Percentiles rank a stretch among this genome's conserved stretches.
phyloP scores from a whole-genome alignment of 2,888 invertebrate genomes.

The Atherix ibis region DNA sequence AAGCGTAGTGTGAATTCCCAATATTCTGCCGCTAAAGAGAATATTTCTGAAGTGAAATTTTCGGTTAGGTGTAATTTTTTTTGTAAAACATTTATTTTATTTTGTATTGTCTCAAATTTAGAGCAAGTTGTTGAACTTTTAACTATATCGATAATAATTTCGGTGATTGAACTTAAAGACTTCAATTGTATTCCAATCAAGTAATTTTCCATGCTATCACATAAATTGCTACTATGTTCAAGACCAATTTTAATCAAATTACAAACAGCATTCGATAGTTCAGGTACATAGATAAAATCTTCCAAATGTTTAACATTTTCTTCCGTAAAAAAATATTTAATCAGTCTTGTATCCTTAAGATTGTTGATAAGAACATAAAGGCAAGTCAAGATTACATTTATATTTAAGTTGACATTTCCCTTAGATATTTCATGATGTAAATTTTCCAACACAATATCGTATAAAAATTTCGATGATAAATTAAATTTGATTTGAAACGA shows the following conservation, averaged over 20 bases:
- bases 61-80: too few relatives aligned
- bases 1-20: slow-evolving; percentile 30
- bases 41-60: slow-evolving; percentile 21
- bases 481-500: slow-evolving; percentile 23
- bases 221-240: slow-evolving; percentile 25
- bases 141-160: too few relatives aligned
- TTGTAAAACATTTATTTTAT: too few relatives aligned
- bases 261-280: slow-evolving; percentile 24
- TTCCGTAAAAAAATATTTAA: slow-evolving; percentile 27
- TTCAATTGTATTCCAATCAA: too few relatives aligned
- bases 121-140: too few relatives aligned
- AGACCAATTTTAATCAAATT: slow-evolving; percentile 30
- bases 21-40: slow-evolving; percentile 24
- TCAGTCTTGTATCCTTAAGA: slow-evolving; percentile 25
- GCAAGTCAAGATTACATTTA: slow-evolving; percentile 20
- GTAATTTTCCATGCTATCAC: too few relatives aligned
- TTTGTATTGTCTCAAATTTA: too few relatives aligned
- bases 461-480: slow-evolving; percentile 23
- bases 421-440: slow-evolving; percentile 22
- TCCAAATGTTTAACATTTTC: slow-evolving; percentile 27
- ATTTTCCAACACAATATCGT: slow-evolving; percentile 26
- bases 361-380: slow-evolving; percentile 28
- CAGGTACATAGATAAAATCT: slow-evolving; percentile 23
- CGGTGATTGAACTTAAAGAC: too few relatives aligned
- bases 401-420: neutral